Evolutionary conservation across 2,797 vertebrate species (phyloP), one percentile per base, ranked within the genome.

Genomic region (Rhyacichthys aspro): DNA sequence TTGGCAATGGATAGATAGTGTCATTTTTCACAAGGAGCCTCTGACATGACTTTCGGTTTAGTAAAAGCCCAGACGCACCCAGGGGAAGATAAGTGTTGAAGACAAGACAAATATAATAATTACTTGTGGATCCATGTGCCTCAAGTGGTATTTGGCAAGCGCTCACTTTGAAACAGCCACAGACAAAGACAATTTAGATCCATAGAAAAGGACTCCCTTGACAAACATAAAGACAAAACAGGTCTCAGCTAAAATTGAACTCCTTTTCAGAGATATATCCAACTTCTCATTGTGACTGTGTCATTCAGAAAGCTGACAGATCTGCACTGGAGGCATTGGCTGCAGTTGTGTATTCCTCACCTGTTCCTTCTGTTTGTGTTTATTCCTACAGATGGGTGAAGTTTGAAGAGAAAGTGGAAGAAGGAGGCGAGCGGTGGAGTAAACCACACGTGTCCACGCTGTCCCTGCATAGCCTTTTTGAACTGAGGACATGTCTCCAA

Each of bases 331-430:
- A 38, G 43, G 33, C 11, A 5, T 11, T 10, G 3, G 7, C 1
- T 0, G 1, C 44, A 5, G 3, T 1, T 52, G 11, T 44, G 34
- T 33, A 34, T 60, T 45, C 16, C 12, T 70, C 53, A 72, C 34
- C 38, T 14, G 3, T 11, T 46, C 14, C 49, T 14, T 23, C 9
- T 65, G 23, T 41, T 9, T 18, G 48, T 63, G 10, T 56, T 16
- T 28, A 28, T 55, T 59, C 1, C 77, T 84, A 11, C 84, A 99
- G 96, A 85, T 99, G 96, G 97, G 94, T 98, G 73, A 98, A 98
- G 84, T 99, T 99, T 42, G 96, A 99, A 82, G 97, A 99, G 80
- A 99, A 98, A 83, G 97, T 99, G 44, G 96, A 99, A 74, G 95
- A 98, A 74, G 96, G 97, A 0, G 96, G 97, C 0, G 97, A 99